These are phyloP conservation scores for Trissoscelio sp. DNA, from an alignment of 2,888 invertebrate species.

Conservation along the genomic window DNA sequence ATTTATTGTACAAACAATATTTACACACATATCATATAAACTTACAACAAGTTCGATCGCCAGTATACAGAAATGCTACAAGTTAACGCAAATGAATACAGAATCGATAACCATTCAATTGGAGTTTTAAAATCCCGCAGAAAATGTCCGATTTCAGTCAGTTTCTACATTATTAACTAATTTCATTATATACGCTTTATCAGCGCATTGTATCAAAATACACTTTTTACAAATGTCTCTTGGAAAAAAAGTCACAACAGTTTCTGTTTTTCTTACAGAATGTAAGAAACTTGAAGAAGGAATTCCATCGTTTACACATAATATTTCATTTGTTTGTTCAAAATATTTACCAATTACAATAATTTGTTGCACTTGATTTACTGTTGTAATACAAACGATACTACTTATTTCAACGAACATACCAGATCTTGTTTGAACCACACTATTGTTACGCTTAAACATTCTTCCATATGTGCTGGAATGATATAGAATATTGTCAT, in stretches of 20 bases:
- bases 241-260: slow-evolving; percentile 8
- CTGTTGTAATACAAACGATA: not conserved
- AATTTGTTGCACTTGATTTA: not conserved
- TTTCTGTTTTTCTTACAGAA: slow-evolving; percentile 4
- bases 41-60: too few relatives aligned
- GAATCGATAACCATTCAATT: too few relatives aligned
- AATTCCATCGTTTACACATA: not conserved
- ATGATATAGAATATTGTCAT: slow-evolving; percentile 25
- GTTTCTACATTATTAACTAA: slow-evolving; percentile 18
- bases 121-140: too few relatives aligned
- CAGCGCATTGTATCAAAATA: slow-evolving; percentile 13
- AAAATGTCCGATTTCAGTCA: too few relatives aligned
- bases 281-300: not conserved
- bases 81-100: too few relatives aligned
- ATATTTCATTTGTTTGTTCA: not conserved
- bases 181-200: slow-evolving; percentile 14
- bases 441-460: slow-evolving; percentile 32
- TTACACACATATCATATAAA: too few relatives aligned
- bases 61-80: too few relatives aligned
- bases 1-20: too few relatives aligned
- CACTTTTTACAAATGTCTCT: slow-evolving; percentile 15
- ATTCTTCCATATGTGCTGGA: slow-evolving; percentile 5
- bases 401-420: not conserved
- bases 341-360: slow-evolving; percentile 1
- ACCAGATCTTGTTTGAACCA: not conserved